phyloP scores from a whole-genome alignment of 2,113 vertebrate species.

The Anoplopoma fimbria region DNA sequence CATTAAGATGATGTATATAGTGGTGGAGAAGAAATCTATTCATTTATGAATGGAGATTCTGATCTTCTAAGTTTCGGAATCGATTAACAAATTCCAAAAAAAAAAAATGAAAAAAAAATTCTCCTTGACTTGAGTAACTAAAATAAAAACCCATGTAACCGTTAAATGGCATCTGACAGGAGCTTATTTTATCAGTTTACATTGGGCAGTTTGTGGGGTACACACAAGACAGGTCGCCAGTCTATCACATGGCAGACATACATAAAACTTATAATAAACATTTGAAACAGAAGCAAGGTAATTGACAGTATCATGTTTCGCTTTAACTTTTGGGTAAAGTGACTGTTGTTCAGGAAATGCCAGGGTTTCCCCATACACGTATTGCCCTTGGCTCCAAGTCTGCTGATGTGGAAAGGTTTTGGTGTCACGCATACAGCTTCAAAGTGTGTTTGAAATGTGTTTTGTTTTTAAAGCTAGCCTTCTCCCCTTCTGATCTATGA shows the following conservation, averaged over 20 bases:
- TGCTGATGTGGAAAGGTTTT: constrained; percentile 49
- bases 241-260: background rate
- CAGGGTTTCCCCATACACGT: constrained; percentile 14
- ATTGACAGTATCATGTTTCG: background rate
- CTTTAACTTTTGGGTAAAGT: constrained; percentile 1
- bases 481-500: background rate
- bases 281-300: background rate
- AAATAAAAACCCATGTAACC: too few species aligned
- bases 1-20: too few species aligned
- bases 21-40: too few species aligned
- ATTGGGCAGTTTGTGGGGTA: background rate
- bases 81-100: too few species aligned
- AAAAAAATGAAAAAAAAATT: too few species aligned
- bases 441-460: background rate
- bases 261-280: background rate
- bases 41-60: too few species aligned
- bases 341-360: constrained; percentile 37
- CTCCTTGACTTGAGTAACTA: too few species aligned
- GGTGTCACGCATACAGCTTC: constrained; percentile 18
- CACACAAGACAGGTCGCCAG: background rate
- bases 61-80: too few species aligned
- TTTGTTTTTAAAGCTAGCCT: background rate
- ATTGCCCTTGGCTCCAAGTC: constrained; percentile 35
- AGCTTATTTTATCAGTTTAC: background rate
- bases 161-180: background rate